Evolutionary conservation across 2,888 invertebrate species (phyloP), one percentile per base, ranked within the genome.

Genomic region (Falcaria lacertinaria): DNA sequence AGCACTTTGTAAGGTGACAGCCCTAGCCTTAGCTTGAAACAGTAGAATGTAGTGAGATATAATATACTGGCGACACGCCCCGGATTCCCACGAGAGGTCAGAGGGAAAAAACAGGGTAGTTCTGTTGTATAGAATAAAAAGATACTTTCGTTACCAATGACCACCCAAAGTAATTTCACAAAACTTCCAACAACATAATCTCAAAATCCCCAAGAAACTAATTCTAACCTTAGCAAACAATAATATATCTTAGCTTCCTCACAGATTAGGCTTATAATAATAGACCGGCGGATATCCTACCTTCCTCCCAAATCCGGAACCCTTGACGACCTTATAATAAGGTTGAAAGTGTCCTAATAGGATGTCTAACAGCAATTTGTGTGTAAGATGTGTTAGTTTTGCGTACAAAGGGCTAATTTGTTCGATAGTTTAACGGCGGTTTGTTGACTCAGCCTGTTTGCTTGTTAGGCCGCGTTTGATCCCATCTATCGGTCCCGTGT

Each of bases 341-440:
- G 37, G 37, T 22, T 37, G 25, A 37, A 37, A 22, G 8, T 25
- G 5, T 14, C 11, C 11, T 14, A 6, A 2, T 0, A 15, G 7
- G 25, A 14, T 25, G 22, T 19, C 1, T 22, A 37, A 8, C 28
- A 28, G 11, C 6, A 39, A 47, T 48, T 63, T 1, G 16, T 40
- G 2, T 45, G 38, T 42, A 48, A 46, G 32, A 14, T 32, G 45
- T 67, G 67, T 75, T 74, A 70, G 72, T 75, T 73, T 69, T 67
- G 73, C 69, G 69, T 67, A 65, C 69, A 69, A 61, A 67, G 57
- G 49, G 60, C 50, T 69, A 60, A 68, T 68, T 69, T 68, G 72
- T 64, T 66, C 57, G 62, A 63, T 61, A 64, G 70, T 64, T 7
- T 61, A 54, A 46, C 51, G 50, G 54, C 46, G 60, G 58, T 45